Conservation (phyloP, 2,113 vertebrate genomes). For the Bostrychus sinensis region DNA sequence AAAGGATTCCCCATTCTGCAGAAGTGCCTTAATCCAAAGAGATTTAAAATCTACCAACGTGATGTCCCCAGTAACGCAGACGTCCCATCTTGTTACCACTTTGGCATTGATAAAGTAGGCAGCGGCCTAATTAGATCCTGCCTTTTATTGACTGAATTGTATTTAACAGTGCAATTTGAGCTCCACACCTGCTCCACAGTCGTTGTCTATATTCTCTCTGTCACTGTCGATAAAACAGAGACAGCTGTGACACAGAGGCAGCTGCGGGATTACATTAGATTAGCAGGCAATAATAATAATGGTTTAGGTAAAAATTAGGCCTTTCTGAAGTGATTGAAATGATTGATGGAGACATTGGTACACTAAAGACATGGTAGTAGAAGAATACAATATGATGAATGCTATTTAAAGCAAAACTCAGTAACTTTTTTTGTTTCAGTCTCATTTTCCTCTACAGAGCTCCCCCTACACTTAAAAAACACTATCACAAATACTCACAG, state of each 20-base stretch:
- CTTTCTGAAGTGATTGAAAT: neutral
- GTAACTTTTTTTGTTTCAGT: no score
- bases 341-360: neutral
- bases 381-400: no score
- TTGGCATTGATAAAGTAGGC: slow-evolving; percentile 11
- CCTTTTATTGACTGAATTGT: slow-evolving; percentile 3
- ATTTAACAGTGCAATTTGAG: slow-evolving; percentile 8
- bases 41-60: neutral
- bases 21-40: neutral
- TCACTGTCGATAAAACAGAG: neutral
- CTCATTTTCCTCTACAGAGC: no score
- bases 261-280: neutral
- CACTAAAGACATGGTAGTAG: neutral
- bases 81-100: neutral
- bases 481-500: no score
- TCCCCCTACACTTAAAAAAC: no score
- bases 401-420: no score
- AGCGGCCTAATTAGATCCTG: neutral
- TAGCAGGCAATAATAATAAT: neutral
- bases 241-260: slow-evolving; percentile 1
- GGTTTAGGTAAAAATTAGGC: neutral
- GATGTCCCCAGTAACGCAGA: neutral
- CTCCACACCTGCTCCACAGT: neutral
- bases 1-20: neutral
- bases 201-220: no score